Base-by-base conservation (phyloP, 2,888 invertebrate genomes). In the Chelonus formosanus region DNA sequence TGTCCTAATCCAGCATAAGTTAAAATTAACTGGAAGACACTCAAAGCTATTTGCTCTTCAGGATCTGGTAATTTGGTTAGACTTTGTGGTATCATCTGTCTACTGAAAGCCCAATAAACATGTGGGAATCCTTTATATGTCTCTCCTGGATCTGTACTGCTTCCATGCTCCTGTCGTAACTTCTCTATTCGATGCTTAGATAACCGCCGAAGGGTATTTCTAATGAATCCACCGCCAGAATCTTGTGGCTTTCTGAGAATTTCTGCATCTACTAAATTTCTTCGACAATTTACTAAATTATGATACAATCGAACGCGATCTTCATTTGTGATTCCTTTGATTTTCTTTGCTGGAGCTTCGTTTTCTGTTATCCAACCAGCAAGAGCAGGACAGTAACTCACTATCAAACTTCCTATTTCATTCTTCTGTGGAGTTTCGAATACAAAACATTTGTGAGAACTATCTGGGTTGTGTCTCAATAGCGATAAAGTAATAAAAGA, bases 381-480 rank as follows among this genome's bases (percentile, higher is more conserved):
- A 58, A 96, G 87, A 5, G 90, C 87, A 0, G 96, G 95, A 76
- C 92, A 95, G 83, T 97, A 97, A 47, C 95, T 94, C 5, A 96
- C 94, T 79, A 97, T 95, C 54, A 97, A 85, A 77, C 94, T 94
- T 0, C 96, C 97, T 56, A 97, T 95, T 85, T 97, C 97, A 76
- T 92, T 91, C 84, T 96, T 96, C 77, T 95, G 93, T 0, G 89
- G 85, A 0, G 96, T 96, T 84, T 97, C 97, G 77, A 97, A 93
- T 20, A 97, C 96, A 83, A 96, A 96, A 85, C 96, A 96, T 77
- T 94, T 93, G 80, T 92, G 91, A 65, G 87, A 87, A 66, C 89
- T 90, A 83, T 84, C 92, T 54, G 90, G 90, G 72, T 88, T 85
- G 71, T 87, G 86, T 68, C 94, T 89, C 72, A 93, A 90, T 58